Conservation (phyloP, 2,888 invertebrate species). For the Conus canariensis region DNA sequence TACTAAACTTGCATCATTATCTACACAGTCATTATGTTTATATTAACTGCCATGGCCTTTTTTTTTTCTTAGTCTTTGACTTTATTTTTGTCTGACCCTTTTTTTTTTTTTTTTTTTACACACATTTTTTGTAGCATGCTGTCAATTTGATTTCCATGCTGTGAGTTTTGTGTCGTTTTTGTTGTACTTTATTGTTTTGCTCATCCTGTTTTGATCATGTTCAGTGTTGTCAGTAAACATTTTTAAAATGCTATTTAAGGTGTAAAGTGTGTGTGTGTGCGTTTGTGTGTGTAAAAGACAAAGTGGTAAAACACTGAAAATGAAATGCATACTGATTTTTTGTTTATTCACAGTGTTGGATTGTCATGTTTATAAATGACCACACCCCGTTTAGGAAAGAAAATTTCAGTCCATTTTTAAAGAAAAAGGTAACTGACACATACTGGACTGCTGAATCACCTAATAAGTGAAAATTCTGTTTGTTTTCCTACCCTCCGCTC, state of each 20-base stretch:
- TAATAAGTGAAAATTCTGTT: no score
- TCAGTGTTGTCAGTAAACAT: constrained; percentile 32
- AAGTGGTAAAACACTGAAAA: no score
- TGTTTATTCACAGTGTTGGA: no score
- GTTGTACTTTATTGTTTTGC: constrained; percentile 13
- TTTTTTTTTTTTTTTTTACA: neutral
- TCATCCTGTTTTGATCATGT: constrained; percentile 27
- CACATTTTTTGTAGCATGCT: neutral
- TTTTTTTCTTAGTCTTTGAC: no score
- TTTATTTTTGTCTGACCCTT: neutral
- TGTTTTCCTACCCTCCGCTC: no score
- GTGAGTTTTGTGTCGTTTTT: constrained; percentile 9
- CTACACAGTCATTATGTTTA: neutral
- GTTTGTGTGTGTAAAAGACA: no score
- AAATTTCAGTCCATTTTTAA: no score
- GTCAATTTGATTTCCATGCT: constrained; percentile 15
- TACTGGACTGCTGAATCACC: no score
- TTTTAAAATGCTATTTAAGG: constrained; percentile 9
- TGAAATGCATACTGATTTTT: no score
- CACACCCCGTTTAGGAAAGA: no score
- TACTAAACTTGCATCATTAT: neutral
- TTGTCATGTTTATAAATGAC: no score
- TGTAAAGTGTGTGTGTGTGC: neutral
- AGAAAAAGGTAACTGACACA: no score
- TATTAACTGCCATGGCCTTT: neutral